phyloP scores from a whole-genome alignment of 2,113 vertebrate species.

The Mixornis gularis region DNA sequence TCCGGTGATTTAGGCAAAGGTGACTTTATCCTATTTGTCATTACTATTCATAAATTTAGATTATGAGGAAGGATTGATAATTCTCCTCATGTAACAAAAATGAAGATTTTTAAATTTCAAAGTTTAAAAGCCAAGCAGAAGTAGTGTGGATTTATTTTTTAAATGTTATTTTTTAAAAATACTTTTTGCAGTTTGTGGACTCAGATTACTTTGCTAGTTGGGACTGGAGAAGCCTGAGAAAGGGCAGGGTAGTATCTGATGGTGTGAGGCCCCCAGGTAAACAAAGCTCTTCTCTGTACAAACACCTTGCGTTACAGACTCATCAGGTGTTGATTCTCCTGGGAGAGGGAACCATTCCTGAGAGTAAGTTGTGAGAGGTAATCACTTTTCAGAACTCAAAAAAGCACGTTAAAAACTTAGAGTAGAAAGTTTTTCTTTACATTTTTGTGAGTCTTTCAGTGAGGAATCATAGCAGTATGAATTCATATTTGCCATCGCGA shows the following conservation, averaged over 20 bases:
- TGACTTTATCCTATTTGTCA: not conserved
- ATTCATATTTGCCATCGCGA: not conserved
- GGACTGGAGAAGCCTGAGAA: not conserved
- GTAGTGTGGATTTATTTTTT: not conserved
- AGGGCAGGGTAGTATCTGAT: not conserved
- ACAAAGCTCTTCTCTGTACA: not conserved
- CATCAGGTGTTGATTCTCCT: not conserved
- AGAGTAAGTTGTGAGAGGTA: not conserved
- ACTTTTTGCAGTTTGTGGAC: not conserved
- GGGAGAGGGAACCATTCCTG: not conserved
- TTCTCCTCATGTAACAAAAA: not conserved
- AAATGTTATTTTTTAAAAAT: not conserved
- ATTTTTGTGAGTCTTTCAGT: not conserved
- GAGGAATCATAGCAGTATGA: not conserved
- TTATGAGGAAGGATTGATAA: not conserved
- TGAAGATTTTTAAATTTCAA: not conserved
- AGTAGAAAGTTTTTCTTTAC: not conserved
- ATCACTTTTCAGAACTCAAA: not conserved
- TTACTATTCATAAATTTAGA: not conserved
- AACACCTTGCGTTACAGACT: not conserved
- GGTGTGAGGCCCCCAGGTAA: not conserved
- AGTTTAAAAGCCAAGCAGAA: not conserved
- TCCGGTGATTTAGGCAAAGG: not conserved
- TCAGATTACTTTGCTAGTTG: not conserved
- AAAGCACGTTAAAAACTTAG: not conserved